Conservation (phyloP, 2,888 invertebrate genomes). For the Alcis repandata region DNA sequence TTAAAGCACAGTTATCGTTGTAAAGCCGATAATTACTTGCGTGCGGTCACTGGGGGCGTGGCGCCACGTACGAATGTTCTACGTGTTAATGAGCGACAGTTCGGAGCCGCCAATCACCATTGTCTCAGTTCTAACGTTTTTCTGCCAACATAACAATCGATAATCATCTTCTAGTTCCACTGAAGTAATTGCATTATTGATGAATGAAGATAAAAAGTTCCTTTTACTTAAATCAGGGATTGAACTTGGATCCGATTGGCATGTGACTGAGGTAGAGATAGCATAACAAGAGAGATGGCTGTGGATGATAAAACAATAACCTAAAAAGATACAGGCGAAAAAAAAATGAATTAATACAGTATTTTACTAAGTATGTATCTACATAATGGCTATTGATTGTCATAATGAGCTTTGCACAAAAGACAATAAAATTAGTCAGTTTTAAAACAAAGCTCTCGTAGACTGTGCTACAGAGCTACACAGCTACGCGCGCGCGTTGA, state of each 20-base stretch:
- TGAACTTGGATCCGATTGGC: no score
- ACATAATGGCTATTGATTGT: no score
- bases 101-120: constrained; percentile 22
- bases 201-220: not conserved
- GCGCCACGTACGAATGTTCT: constrained; percentile 31
- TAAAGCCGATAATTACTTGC: constrained; percentile 36
- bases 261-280: no score
- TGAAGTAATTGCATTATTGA: constrained; percentile 16
- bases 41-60: constrained; percentile 26
- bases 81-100: constrained; percentile 21
- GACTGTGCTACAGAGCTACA: not conserved
- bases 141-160: constrained; percentile 21
- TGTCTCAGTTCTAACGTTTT: constrained; percentile 17
- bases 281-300: no score
- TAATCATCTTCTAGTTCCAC: constrained; percentile 40
- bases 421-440: not conserved
- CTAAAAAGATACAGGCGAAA: no score
- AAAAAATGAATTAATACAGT: not conserved
- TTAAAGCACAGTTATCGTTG: constrained; percentile 40
- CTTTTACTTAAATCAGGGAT: no score
- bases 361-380: not conserved
- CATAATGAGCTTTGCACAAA: no score
- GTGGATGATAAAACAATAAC: no score
- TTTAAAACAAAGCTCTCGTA: not conserved
- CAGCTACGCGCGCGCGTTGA: constrained; percentile 57